Evolutionary conservation across 2,113 vertebrate species (phyloP).

Genomic region (Neodon shergylaensis): DNA sequence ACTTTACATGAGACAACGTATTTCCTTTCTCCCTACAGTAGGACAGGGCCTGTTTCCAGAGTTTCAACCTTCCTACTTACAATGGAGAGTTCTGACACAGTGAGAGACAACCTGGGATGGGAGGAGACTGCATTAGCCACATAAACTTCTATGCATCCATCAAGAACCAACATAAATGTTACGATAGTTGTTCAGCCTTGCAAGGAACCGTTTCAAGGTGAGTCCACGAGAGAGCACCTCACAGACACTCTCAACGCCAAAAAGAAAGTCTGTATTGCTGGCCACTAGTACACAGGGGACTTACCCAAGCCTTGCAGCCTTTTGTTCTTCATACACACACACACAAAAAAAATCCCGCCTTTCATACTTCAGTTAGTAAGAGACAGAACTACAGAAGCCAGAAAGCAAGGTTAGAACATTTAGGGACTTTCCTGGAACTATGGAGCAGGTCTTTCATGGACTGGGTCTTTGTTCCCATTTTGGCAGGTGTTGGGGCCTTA

Average conservation of each 20-base stretch:
- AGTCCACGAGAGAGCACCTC: neutral
- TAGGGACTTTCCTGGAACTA: neutral
- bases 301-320: neutral
- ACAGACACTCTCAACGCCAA: neutral
- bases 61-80: neutral
- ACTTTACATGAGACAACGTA: neutral
- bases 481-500: neutral
- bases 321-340: neutral
- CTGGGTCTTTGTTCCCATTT: neutral
- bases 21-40: neutral
- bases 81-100: neutral
- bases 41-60: neutral
- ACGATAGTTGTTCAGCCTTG: neutral
- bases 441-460: neutral
- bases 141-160: neutral
- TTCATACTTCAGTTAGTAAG: neutral
- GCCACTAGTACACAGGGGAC: neutral
- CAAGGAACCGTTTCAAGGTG: neutral
- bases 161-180: neutral
- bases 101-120: neutral
- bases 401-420: neutral
- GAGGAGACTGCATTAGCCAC: neutral
- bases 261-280: neutral
- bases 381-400: neutral
- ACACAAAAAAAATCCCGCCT: neutral